A percentile compares a stretch with the other conserved stretches of the same genome.
Evolutionary conservation across 2,797 vertebrate genomes (phyloP).

Genomic region (Novumbra hubbsi): DNA sequence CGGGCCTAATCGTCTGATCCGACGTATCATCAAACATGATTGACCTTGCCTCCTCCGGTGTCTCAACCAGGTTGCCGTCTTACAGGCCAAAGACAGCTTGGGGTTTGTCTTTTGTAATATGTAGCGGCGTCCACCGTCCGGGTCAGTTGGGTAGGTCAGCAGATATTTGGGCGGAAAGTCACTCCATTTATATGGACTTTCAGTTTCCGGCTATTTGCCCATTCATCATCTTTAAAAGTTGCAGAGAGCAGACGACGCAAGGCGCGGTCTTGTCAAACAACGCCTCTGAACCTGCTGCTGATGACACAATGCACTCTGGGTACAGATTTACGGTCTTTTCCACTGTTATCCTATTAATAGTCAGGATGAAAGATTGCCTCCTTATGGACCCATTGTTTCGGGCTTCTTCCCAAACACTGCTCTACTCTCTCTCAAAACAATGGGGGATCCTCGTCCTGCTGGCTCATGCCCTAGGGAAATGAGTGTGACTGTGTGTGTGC

Average conservation of each 20-base stretch:
- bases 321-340: conserved; percentile 10
- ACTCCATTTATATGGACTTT: not conserved
- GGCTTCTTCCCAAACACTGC: not conserved
- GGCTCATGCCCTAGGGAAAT: conserved; percentile 25
- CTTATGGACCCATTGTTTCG: conserved; percentile 56
- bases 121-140: conserved; percentile 47
- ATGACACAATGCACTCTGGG: conserved; percentile 35
- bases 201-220: not conserved
- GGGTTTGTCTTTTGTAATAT: conserved; percentile 27
- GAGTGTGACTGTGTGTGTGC: conserved; percentile 8
- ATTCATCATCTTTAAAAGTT: too few species aligned
- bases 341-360: conserved; percentile 33
- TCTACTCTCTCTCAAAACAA: conserved; percentile 46
- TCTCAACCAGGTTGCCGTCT: conserved; percentile 43
- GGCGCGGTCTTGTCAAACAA: too few species aligned
- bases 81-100: conserved; percentile 50
- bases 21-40: conserved; percentile 51
- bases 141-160: not conserved
- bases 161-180: not conserved
- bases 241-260: too few species aligned
- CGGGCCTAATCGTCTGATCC: conserved; percentile 44
- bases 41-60: conserved; percentile 46
- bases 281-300: not conserved
- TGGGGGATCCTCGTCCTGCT: conserved; percentile 36
- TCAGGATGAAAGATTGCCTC: conserved; percentile 16